Evolutionary conservation across 35 echinoderm and acorn worm genomes (phyloP), one percentile per base, ranked within the genome.

Genomic region (Eucidaris tribuloides): DNA sequence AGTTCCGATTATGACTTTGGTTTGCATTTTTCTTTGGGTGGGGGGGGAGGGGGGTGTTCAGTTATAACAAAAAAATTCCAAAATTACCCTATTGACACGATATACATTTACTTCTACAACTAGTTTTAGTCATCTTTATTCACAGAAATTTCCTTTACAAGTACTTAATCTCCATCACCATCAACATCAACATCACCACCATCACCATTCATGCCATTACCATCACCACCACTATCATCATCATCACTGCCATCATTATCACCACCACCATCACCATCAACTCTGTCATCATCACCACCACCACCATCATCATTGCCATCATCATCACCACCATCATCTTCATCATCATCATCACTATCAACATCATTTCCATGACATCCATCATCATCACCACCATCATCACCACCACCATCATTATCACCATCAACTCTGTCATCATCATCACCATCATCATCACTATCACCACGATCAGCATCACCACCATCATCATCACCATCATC

Each of bases 321-420:
- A 62, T 58, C 78, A 81, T 5, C 43, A 58, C 23, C 78, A 81
- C 56, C 78, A 62, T 81, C 42, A 56, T 49, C n/a, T 15, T 81
- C 42, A 49, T 1, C 78, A 81, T 42, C 78, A 62, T 81, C 49
- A 81, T 81, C 78, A 81, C 23, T 46, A 81, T 42, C 48, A 58
- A 7, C 78, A 62, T 17, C 78, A 81, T 42, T 1, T 2, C 31
- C 78, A 81, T 81, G 7, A 23, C 17, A 13, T 2, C 33, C 78
- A 81, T 57, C 78, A 81, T 62, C 78, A 81, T 58, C 78, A 81
- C 33, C 78, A 58, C 41, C 45, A 58, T 42, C 78, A 81, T 32
- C 78, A 81, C 56, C 48, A 58, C 31, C 78, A 81, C 33, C 78
- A 58, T 81, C 78, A 81, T 58, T 46, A 81, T 33, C 48, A 62